Percentiles rank a stretch among this genome's conserved stretches.
phyloP scores from a whole-genome alignment of 2,888 invertebrate genomes.

The Sminthurides aquaticus region DNA sequence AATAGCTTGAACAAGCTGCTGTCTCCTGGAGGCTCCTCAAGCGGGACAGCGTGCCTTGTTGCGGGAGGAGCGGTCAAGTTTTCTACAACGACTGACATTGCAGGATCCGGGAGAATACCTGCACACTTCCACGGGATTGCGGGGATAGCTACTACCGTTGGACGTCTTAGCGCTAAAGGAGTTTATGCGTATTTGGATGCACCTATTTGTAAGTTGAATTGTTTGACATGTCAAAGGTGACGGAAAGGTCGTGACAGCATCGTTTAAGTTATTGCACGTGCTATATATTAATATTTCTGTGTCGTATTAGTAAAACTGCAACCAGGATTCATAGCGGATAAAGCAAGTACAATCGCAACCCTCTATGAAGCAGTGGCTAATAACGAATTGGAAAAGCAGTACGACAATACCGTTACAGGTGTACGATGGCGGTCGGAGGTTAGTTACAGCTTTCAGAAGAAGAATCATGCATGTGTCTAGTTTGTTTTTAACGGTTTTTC shows the following conservation, averaged over 20 bases:
- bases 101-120: constrained; percentile 51
- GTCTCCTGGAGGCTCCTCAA: constrained; percentile 50
- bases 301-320: neutral
- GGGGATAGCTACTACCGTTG: constrained; percentile 47
- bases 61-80: constrained; percentile 48
- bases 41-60: constrained; percentile 48
- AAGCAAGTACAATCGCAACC: neutral
- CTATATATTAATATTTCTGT: no score
- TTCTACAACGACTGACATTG: constrained; percentile 49
- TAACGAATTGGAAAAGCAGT: constrained; percentile 10
- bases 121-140: constrained; percentile 49
- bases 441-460: neutral
- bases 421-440: constrained; percentile 35
- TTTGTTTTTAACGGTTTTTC: no score
- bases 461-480: neutral
- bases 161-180: constrained; percentile 42
- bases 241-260: no score
- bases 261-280: no score
- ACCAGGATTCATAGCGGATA: constrained; percentile 10
- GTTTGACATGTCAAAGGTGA: no score
- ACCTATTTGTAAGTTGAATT: neutral
- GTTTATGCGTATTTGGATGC: neutral
- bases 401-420: constrained; percentile 28
- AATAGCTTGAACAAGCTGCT: constrained; percentile 48
- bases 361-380: neutral